These are phyloP conservation scores for Ceratosolen solmsi DNA, from an alignment of 1,140 invertebrate genomes.

Conservation along the genomic window DNA sequence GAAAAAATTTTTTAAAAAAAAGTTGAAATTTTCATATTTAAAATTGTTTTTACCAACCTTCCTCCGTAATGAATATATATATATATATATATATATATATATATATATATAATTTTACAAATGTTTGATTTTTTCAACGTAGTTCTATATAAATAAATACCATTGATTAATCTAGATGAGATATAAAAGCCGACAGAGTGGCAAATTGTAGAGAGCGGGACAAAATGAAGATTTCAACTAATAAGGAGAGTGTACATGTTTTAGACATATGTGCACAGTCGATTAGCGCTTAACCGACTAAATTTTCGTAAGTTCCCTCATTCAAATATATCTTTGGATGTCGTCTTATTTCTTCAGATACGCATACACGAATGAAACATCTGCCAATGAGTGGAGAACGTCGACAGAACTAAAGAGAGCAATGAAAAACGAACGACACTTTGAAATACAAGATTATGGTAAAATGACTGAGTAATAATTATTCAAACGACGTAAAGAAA, in stretches of 20 bases:
- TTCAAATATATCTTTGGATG: not conserved
- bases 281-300: constrained; percentile 14
- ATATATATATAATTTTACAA: too few relatives aligned
- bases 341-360: not conserved
- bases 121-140: too few relatives aligned
- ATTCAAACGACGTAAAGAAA: not conserved
- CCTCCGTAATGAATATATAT: too few relatives aligned
- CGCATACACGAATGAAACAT: not conserved
- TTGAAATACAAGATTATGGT: not conserved
- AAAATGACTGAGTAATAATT: not conserved
- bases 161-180: too few relatives aligned
- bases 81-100: too few relatives aligned
- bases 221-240: too few relatives aligned
- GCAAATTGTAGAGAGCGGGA: too few relatives aligned
- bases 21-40: too few relatives aligned
- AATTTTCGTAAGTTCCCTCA: constrained; percentile 6
- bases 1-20: too few relatives aligned
- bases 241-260: not conserved
- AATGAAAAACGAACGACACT: not conserved
- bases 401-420: not conserved
- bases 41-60: too few relatives aligned
- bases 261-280: not conserved
- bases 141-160: too few relatives aligned
- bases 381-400: not conserved
- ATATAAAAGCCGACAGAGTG: too few relatives aligned